These are phyloP conservation scores for Sciurus niger DNA, from an alignment of 2,113 vertebrate genomes.

Conservation along the genomic window DNA sequence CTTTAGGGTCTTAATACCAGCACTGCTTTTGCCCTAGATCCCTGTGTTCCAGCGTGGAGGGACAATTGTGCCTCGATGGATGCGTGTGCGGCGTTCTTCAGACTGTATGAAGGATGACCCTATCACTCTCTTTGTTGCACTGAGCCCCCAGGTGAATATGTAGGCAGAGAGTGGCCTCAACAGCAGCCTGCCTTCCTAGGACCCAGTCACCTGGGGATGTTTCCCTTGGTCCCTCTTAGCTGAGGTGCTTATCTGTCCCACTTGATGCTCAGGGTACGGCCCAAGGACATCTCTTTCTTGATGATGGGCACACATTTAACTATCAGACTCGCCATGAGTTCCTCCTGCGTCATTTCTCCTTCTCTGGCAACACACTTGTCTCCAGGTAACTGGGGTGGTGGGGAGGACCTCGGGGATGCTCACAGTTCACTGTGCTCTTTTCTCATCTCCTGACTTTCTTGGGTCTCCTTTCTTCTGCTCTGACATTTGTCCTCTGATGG, in stretches of 20 bases:
- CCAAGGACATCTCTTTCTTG: constrained; percentile 93
- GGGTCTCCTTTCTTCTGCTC: neutral
- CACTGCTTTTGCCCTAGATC: constrained; percentile 87
- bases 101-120: constrained; percentile 94
- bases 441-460: neutral
- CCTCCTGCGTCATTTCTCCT: constrained; percentile 91
- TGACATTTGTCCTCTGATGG: neutral
- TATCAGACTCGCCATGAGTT: constrained; percentile 90
- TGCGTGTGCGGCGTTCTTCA: constrained; percentile 92
- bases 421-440: neutral
- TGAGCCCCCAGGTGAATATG: constrained; percentile 89
- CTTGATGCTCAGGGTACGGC: constrained; percentile 89
- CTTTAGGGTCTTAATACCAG: no score
- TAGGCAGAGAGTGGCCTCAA: neutral
- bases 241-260: neutral
- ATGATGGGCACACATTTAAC: constrained; percentile 94
- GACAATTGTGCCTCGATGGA: constrained; percentile 93
- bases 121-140: constrained; percentile 93
- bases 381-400: constrained; percentile 88
- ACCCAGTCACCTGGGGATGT: neutral
- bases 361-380: constrained; percentile 89
- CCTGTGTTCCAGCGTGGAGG: constrained; percentile 95
- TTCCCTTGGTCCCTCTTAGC: neutral
- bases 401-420: neutral
- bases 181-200: neutral